phyloP scores from a whole-genome alignment of 2,113 vertebrate species.

The Vanacampus margaritifer region DNA sequence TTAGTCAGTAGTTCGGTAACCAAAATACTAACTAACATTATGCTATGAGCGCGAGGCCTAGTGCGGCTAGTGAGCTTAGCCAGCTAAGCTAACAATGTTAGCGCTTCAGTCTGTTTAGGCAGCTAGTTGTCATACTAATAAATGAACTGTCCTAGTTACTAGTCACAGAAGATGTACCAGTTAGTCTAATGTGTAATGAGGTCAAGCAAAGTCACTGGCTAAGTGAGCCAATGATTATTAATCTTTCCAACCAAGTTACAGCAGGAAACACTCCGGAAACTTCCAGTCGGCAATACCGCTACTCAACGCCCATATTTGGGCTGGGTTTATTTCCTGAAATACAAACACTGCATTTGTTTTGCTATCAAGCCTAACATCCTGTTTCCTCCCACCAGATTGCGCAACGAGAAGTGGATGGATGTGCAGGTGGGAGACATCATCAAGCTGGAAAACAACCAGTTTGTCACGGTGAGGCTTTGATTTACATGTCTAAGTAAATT shows the following conservation, averaged over 20 bases:
- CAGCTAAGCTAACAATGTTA: too few relatives aligned
- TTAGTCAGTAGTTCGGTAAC: too few relatives aligned
- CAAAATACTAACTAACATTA: too few relatives aligned
- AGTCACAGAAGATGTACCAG: not conserved
- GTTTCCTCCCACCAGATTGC: conserved; percentile 68
- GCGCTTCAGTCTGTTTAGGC: too few relatives aligned
- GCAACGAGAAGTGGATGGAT: conserved; percentile 89
- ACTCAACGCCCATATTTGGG: not conserved
- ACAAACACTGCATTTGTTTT: not conserved
- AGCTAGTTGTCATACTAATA: too few relatives aligned
- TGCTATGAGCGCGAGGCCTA: too few relatives aligned
- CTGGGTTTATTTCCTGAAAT: not conserved
- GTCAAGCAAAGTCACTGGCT: not conserved
- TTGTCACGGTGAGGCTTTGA: conserved; percentile 81
- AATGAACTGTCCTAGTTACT: not conserved
- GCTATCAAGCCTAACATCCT: not conserved
- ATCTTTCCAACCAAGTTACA: not conserved
- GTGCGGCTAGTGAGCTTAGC: too few relatives aligned
- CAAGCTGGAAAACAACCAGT: conserved; percentile 91
- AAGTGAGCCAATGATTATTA: not conserved
- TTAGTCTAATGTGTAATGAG: not conserved
- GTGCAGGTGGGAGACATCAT: conserved; percentile 94
- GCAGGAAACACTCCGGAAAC: not conserved
- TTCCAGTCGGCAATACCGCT: not conserved
- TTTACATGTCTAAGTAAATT: too few relatives aligned